Evolutionary conservation across 2,888 invertebrate species (phyloP).

Genomic region (Phengaris alcon): DNA sequence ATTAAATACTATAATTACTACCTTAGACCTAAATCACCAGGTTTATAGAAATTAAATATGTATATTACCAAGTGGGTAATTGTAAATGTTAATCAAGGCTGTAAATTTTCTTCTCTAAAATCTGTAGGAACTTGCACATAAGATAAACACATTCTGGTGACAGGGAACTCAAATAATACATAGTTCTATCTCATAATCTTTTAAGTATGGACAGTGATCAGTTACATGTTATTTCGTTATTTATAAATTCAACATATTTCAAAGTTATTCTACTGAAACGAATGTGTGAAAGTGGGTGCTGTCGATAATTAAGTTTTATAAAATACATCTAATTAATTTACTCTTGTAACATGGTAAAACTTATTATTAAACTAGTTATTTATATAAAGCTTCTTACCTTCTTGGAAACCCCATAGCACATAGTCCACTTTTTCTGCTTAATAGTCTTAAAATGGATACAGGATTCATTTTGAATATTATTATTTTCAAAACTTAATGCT

Average conservation of each 20-base stretch:
- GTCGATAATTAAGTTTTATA: background rate
- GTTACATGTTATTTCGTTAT: background rate
- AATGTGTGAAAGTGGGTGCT: background rate
- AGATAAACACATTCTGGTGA: too few relatives aligned
- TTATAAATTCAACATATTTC: background rate
- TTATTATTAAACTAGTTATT: background rate
- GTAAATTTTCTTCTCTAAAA: too few relatives aligned
- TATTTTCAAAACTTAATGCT: slow-evolving; percentile 1
- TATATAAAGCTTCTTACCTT: background rate
- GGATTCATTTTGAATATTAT: slow-evolving; percentile 27
- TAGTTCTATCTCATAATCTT: too few relatives aligned
- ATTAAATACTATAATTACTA: too few relatives aligned
- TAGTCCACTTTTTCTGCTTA: slow-evolving; percentile 40
- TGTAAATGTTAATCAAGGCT: too few relatives aligned
- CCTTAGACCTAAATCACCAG: too few relatives aligned
- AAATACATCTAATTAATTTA: background rate
- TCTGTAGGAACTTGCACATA: too few relatives aligned
- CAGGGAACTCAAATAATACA: too few relatives aligned
- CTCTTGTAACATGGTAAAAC: background rate
- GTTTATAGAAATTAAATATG: too few relatives aligned
- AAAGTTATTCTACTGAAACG: background rate
- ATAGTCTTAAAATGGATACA: slow-evolving; percentile 20
- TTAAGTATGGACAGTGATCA: too few relatives aligned
- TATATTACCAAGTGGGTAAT: too few relatives aligned
- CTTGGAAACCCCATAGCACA: background rate